phyloP scores from a whole-genome alignment of 2,797 vertebrate genomes.

The Moxostoma hubbsi region DNA sequence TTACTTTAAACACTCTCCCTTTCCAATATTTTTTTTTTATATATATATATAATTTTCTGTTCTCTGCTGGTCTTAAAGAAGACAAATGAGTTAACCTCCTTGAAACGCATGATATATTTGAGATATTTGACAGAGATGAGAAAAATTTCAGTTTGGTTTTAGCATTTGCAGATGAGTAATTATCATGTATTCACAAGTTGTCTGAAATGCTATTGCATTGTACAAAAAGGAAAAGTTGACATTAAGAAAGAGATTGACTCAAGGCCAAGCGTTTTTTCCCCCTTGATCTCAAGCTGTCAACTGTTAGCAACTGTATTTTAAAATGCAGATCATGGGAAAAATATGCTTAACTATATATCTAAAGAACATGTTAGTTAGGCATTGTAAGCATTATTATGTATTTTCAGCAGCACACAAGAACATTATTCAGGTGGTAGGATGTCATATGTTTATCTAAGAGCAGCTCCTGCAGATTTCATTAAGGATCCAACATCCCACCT shows the following conservation, averaged over 20 bases:
- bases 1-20: not conserved
- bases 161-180: conserved; percentile 7
- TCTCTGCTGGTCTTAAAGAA: not conserved
- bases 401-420: not conserved
- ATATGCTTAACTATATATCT: not conserved
- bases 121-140: conserved; percentile 1
- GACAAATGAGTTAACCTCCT: not conserved
- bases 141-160: conserved; percentile 1
- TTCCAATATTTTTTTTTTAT: too few relatives aligned
- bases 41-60: conserved; percentile 2
- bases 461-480: conserved; percentile 15
- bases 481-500: conserved; percentile 22
- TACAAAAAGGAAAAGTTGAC: not conserved
- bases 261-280: not conserved
- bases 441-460: not conserved
- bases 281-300: not conserved
- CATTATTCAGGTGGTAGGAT: not conserved
- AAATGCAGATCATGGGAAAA: not conserved
- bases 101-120: not conserved
- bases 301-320: not conserved
- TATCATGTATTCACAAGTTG: conserved; percentile 19
- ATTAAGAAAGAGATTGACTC: not conserved
- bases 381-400: too few relatives aligned
- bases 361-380: not conserved
- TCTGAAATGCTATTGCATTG: conserved; percentile 8